Conservation (phyloP, 1,140 invertebrate species). For the Drosophila pandora region DNA sequence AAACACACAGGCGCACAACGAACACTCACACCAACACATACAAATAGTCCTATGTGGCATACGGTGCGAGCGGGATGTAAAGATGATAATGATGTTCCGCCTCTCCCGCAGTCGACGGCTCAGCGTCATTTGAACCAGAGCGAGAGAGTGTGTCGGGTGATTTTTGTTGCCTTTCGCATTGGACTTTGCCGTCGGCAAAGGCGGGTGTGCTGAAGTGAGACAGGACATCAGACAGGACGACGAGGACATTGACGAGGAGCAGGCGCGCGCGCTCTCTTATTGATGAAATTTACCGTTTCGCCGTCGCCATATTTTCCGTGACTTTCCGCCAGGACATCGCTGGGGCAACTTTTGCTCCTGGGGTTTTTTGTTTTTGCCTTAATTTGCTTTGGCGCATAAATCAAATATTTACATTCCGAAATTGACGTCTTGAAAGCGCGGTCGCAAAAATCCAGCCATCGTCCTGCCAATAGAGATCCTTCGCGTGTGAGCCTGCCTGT, state of each 20-base stretch:
- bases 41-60: constrained; percentile 1
- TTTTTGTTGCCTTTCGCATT: constrained; percentile 31
- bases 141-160: constrained; percentile 62
- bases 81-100: constrained; percentile 65
- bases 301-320: constrained; percentile 42
- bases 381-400: constrained; percentile 80
- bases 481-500: constrained; percentile 18
- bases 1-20: constrained; percentile 10
- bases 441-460: constrained; percentile 55
- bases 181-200: constrained; percentile 51
- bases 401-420: constrained; percentile 83
- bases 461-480: constrained; percentile 31
- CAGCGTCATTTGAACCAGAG: constrained; percentile 70
- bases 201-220: constrained; percentile 41
- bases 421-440: constrained; percentile 79
- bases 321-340: constrained; percentile 26
- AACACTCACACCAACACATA: constrained; percentile 8
- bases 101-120: constrained; percentile 6
- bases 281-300: constrained; percentile 37
- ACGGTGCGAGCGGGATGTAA: constrained; percentile 44
- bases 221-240: constrained; percentile 13
- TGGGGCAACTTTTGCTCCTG: constrained; percentile 17
- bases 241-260: constrained; percentile 1
- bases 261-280: constrained; percentile 34
- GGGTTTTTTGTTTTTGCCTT: constrained; percentile 71